A percentile compares a stretch with the other conserved stretches of the same genome.
Conservation (phyloP, 2,113 vertebrate species). For the Sinocyclocheilus grahami region DNA sequence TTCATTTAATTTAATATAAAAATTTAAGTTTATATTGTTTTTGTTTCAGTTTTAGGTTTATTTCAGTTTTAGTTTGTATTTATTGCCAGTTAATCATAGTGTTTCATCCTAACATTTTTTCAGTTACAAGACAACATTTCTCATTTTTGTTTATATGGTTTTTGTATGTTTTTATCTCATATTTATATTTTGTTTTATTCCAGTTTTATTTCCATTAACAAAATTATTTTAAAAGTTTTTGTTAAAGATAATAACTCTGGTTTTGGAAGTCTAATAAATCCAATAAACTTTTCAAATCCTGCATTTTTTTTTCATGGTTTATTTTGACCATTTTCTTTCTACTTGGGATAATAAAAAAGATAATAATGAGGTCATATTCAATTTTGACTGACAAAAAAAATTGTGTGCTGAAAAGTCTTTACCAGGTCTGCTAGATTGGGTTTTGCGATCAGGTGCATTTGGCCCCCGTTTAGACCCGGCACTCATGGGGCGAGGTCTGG, state of each 20-base stretch:
- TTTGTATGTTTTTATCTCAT: not conserved
- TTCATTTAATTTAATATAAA: not conserved
- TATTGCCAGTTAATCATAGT: not conserved
- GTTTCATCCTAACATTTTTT: not conserved
- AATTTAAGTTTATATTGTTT: not conserved
- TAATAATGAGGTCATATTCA: not conserved
- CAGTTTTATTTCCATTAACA: not conserved
- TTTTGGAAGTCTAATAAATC: not conserved
- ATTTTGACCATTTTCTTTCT: not conserved
- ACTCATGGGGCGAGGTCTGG: constrained; percentile 46
- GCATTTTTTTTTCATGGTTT: not conserved
- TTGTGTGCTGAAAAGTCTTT: not conserved
- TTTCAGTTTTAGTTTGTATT: not conserved
- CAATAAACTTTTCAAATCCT: not conserved
- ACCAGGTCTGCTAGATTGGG: constrained; percentile 29
- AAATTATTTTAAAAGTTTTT: not conserved
- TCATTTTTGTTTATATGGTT: too few species aligned
- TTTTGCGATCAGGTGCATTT: not conserved
- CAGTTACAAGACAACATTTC: not conserved
- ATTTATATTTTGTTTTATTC: not conserved
- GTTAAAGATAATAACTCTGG: not conserved
- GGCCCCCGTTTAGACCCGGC: constrained; percentile 29
- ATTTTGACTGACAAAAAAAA: not conserved
- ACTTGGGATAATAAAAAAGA: not conserved
- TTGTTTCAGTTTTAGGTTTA: not conserved